Evolutionary conservation across 2,797 vertebrate species (phyloP).

Genomic region (Eidolon dupreanum): DNA sequence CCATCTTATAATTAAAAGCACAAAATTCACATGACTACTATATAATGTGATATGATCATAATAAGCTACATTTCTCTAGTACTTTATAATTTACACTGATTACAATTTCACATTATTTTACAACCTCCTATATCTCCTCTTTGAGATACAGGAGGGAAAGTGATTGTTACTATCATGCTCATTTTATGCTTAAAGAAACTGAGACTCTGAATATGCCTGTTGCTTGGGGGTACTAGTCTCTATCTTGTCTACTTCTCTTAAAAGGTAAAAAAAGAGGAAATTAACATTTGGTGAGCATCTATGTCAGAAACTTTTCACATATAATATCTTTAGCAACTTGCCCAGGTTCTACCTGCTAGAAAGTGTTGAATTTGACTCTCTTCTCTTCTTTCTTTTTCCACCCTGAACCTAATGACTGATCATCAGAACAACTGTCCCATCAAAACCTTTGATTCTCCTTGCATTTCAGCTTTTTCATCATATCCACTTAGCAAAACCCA

Average conservation of each 20-base stretch:
- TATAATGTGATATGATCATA: not conserved
- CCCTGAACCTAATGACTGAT: not conserved
- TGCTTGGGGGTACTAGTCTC: not conserved
- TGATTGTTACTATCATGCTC: not conserved
- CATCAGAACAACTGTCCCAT: not conserved
- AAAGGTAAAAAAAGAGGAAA: not conserved
- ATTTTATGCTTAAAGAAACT: not conserved
- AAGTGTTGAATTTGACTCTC: not conserved
- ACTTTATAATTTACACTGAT: not conserved
- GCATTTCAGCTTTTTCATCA: not conserved
- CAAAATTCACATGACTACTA: not conserved
- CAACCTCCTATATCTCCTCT: not conserved
- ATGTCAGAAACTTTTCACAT: not conserved
- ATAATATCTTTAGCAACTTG: not conserved
- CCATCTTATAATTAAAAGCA: not conserved
- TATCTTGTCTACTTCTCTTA: not conserved
- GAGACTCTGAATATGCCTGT: not conserved
- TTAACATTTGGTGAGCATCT: not conserved
- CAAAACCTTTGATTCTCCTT: not conserved
- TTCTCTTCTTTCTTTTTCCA: not conserved
- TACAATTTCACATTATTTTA: slow-evolving; percentile 22
- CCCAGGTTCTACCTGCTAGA: not conserved
- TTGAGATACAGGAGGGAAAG: not conserved
- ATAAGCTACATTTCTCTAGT: not conserved
- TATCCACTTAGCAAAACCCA: not conserved